These are phyloP conservation scores for Drosophila peninsularis DNA, from an alignment of 2,888 invertebrate species.

Conservation along the genomic window DNA sequence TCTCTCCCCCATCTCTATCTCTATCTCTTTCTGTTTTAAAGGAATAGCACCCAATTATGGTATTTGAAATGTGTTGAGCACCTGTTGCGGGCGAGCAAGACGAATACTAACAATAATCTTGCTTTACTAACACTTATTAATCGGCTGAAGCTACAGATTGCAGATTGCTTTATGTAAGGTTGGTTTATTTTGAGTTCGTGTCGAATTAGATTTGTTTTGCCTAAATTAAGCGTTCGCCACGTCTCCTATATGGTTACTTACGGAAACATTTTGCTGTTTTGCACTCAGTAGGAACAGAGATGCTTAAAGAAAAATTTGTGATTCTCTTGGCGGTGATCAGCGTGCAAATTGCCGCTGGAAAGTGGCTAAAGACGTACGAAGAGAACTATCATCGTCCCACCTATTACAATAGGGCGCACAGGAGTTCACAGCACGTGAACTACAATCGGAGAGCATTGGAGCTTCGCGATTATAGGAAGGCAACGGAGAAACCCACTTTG, in stretches of 20 bases:
- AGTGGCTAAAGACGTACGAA: slow-evolving; percentile 35
- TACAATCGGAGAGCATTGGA: slow-evolving; percentile 32
- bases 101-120: not conserved
- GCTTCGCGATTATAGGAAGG: not conserved
- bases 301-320: slow-evolving; percentile 12
- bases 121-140: too few relatives aligned
- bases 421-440: slow-evolving; percentile 26
- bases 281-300: slow-evolving; percentile 16
- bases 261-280: not conserved
- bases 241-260: not conserved
- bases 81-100: not conserved
- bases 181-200: not conserved
- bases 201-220: not conserved
- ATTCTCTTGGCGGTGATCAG: slow-evolving; percentile 13
- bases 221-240: not conserved
- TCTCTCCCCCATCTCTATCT: too few relatives aligned
- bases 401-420: slow-evolving; percentile 48
- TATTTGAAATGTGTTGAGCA: too few relatives aligned
- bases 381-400: slow-evolving; percentile 52
- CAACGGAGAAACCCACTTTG: accelerated
- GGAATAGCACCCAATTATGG: too few relatives aligned
- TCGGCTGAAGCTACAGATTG: too few relatives aligned
- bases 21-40: too few relatives aligned
- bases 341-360: not conserved
- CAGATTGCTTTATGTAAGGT: not conserved